Evolutionary conservation across 2,888 invertebrate species (phyloP).

Genomic region (Formica aserva): DNA sequence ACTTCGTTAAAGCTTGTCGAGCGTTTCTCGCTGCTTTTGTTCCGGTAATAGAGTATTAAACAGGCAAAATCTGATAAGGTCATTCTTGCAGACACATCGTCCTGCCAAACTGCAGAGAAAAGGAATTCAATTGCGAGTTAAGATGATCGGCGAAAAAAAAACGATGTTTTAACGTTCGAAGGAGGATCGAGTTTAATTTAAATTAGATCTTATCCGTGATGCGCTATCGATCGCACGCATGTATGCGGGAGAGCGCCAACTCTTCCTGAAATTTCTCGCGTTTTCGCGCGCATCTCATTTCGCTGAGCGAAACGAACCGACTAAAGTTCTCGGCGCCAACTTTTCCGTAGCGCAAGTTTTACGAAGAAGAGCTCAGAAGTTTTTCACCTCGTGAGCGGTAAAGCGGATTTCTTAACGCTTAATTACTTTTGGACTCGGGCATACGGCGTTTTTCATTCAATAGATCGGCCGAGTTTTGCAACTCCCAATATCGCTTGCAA

Average conservation of each 20-base stretch:
- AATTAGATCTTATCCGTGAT: conserved; percentile 72
- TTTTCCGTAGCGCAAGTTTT: conserved; percentile 50
- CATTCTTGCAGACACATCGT: conserved; percentile 60
- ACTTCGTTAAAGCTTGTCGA: conserved; percentile 72
- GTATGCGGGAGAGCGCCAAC: conserved; percentile 34
- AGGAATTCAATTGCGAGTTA: conserved; percentile 25
- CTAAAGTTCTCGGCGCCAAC: conserved; percentile 53
- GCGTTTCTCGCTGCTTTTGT: conserved; percentile 73
- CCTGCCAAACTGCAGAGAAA: conserved; percentile 11
- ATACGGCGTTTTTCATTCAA: conserved; percentile 28
- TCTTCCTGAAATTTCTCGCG: conserved; percentile 41
- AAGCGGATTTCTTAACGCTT: conserved; percentile 54
- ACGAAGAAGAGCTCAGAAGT: conserved; percentile 48
- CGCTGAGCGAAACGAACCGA: conserved; percentile 15
- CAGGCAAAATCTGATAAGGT: conserved; percentile 74
- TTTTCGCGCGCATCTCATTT: conserved; percentile 59
- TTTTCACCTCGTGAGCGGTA: conserved; percentile 41
- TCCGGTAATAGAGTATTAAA: conserved; percentile 77
- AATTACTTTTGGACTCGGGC: conserved; percentile 59
- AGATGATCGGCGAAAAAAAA: conserved; percentile 30
- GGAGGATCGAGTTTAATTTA: conserved; percentile 63
- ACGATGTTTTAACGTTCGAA: conserved; percentile 25
- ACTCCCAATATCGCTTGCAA: not conserved
- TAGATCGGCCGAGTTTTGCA: conserved; percentile 19
- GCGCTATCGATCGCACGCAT: conserved; percentile 69